Percentiles rank a stretch among this genome's conserved stretches.
These are phyloP conservation scores for Lasioglossum morio DNA, from an alignment of 2,888 invertebrate genomes.

Conservation along the genomic window DNA sequence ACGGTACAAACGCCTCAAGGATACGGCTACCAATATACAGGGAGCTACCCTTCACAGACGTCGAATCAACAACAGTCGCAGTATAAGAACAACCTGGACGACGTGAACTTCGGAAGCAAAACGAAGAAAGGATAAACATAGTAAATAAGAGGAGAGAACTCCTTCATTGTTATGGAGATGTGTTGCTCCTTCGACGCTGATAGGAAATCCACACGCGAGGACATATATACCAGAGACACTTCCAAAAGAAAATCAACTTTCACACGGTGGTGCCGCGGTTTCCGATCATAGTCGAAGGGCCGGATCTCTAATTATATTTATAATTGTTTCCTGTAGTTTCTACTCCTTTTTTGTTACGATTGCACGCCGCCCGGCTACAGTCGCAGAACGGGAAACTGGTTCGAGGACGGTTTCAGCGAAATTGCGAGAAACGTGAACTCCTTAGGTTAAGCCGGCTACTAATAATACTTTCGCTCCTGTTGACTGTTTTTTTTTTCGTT, in stretches of 20 bases:
- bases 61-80: slow-evolving; percentile 57
- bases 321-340: slow-evolving; percentile 14
- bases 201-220: background rate
- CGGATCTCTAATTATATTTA: slow-evolving; percentile 10
- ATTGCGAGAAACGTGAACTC: slow-evolving; percentile 3
- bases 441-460: slow-evolving; percentile 13
- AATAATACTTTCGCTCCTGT: slow-evolving; percentile 7
- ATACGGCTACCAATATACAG: slow-evolving; percentile 76
- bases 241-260: slow-evolving; percentile 2
- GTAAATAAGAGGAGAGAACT: background rate
- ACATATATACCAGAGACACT: no score
- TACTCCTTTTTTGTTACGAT: slow-evolving; percentile 6
- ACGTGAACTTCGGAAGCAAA: slow-evolving; percentile 75
- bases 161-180: slow-evolving; percentile 13
- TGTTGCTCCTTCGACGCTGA: slow-evolving; percentile 6
- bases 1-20: slow-evolving; percentile 73
- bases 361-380: background rate
- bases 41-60: slow-evolving; percentile 71
- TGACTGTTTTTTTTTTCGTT: background rate
- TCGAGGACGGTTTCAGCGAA: background rate
- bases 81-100: slow-evolving; percentile 72
- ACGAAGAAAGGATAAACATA: slow-evolving; percentile 66
- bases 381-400: background rate
- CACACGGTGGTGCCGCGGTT: background rate
- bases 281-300: background rate